Evolutionary conservation across 2,797 vertebrate genomes (phyloP), one percentile per base, ranked within the genome.

Genomic region (Eidolon dupreanum): DNA sequence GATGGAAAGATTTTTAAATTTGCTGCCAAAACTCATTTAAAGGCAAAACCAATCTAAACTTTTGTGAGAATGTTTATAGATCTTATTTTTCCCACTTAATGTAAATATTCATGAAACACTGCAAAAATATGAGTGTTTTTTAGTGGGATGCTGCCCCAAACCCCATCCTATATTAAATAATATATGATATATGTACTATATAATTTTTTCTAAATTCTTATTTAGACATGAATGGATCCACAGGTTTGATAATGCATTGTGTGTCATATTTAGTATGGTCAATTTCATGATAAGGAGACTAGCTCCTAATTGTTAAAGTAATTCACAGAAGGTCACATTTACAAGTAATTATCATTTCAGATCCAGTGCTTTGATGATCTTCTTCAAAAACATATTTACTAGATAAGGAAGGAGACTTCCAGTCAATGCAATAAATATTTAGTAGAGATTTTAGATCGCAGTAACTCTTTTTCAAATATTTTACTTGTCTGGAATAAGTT

Each of bases 21-120:
- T 79, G 15, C 31, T 89, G 20, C 33, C 46, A 83, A 85, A 91
- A 91, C 15, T 91, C 46, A 91, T 79, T 89, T 93, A 82, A 93
- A 89, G 61, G 24, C 10, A 95, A 94, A 96, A 90, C 33, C 73
- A 84, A 63, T 36, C 33, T 84, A 49, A 86, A 65, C 6, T 88
- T 89, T 90, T 77, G 41, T 93, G 20, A 79, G 13, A 2, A 41
- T 79, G 16, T 87, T 92, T 59, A 28, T 61, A 77, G 38, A 46
- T 61, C 11, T 79, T 87, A 89, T 3, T 71, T 92, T 95, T 46
- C 36, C 24, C 19, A 89, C 5, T 77, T 61, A 74, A 2, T 38
- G 6, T 79, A 75, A 79, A 70, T 87, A 94, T 46, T 87, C 33
- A 70, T 74, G 55, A 89, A 63, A 43, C n/a, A 28, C 6, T 81